These are phyloP conservation scores for Coreoperca whiteheadi DNA, from an alignment of 2,113 vertebrate species.

Conservation along the genomic window DNA sequence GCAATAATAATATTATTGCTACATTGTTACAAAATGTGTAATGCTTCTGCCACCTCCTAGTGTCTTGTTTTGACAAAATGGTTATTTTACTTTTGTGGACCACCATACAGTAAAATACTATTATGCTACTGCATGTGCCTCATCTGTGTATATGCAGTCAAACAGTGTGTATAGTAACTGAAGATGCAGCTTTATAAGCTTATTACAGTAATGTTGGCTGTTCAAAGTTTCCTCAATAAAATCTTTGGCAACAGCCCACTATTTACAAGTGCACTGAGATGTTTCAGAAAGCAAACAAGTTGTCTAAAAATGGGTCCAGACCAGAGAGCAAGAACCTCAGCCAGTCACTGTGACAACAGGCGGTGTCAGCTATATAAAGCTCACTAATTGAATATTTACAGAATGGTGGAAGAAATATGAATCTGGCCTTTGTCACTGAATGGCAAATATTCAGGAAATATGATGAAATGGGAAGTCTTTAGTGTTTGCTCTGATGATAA, in stretches of 20 bases:
- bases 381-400: constrained; percentile 85
- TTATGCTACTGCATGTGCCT: neutral
- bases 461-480: constrained; percentile 74
- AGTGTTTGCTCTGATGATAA: constrained; percentile 53
- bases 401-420: constrained; percentile 53
- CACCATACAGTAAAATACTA: neutral
- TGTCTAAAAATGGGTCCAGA: constrained; percentile 85
- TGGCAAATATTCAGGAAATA: constrained; percentile 36
- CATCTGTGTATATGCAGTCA: neutral
- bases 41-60: neutral
- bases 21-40: neutral
- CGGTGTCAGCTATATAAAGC: constrained; percentile 36
- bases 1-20: neutral
- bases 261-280: constrained; percentile 58
- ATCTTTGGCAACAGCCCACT: constrained; percentile 43
- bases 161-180: neutral
- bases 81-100: neutral
- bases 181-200: neutral
- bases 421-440: constrained; percentile 80
- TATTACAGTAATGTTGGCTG: neutral
- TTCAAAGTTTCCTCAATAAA: neutral
- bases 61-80: neutral
- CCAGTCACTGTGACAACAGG: constrained; percentile 45
- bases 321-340: constrained; percentile 79
- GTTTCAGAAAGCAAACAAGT: constrained; percentile 55